phyloP scores from a whole-genome alignment of 2,888 invertebrate genomes.

The Melipona beecheii region DNA sequence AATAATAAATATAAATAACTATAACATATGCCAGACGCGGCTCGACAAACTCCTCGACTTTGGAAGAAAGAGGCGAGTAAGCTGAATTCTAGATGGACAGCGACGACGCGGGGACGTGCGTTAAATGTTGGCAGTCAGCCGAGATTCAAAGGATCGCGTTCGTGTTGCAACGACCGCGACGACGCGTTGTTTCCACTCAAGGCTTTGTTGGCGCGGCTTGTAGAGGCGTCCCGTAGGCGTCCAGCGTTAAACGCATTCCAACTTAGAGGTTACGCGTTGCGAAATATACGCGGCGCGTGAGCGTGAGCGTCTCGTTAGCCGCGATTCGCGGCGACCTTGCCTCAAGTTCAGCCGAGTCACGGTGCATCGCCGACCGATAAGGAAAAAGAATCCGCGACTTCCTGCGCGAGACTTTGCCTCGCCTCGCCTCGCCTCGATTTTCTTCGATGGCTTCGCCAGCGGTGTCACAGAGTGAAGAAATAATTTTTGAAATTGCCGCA shows the following conservation, averaged over 20 bases:
- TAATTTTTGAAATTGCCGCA: too few relatives aligned
- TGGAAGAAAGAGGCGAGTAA: background rate
- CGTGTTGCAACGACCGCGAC: slow-evolving; percentile 75
- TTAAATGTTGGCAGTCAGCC: slow-evolving; percentile 79
- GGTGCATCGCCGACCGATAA: slow-evolving; percentile 46
- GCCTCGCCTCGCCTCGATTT: too few relatives aligned
- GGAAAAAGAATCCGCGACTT: slow-evolving; percentile 2
- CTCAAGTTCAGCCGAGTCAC: slow-evolving; percentile 79
- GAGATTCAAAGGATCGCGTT: slow-evolving; percentile 82
- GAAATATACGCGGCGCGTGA: slow-evolving; percentile 76
- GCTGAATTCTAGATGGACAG: slow-evolving; percentile 6
- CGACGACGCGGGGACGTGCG: slow-evolving; percentile 60
- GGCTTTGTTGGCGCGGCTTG: slow-evolving; percentile 77
- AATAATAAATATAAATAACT: too few relatives aligned
- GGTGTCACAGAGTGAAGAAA: too few relatives aligned
- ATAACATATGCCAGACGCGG: too few relatives aligned
- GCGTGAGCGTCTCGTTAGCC: slow-evolving; percentile 80
- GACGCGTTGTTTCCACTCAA: slow-evolving; percentile 80
- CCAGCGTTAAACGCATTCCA: slow-evolving; percentile 84
- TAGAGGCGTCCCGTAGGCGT: slow-evolving; percentile 84
- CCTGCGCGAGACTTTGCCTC: background rate
- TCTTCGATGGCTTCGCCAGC: too few relatives aligned
- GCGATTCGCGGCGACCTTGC: slow-evolving; percentile 82
- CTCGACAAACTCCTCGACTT: too few relatives aligned
- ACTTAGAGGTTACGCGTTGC: slow-evolving; percentile 82